A percentile compares a stretch with the other conserved stretches of the same genome.
phyloP scores from a whole-genome alignment of 2,888 invertebrate genomes.

The Choreutis nemorana region DNA sequence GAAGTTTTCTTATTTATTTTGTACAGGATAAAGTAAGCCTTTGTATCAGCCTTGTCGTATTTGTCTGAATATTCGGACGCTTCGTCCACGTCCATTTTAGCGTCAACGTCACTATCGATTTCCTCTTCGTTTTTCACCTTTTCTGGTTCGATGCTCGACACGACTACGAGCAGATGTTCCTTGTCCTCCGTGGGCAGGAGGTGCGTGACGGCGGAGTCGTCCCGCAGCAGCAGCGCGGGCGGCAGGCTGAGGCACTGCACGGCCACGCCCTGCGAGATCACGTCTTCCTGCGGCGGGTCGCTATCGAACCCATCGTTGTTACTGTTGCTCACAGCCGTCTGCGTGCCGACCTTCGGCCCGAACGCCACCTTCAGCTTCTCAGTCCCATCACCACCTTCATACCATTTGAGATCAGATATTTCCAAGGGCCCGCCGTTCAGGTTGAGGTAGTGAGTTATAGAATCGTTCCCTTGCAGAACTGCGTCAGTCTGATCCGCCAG shows the following conservation, averaged over 20 bases:
- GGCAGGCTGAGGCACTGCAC: conserved; percentile 69
- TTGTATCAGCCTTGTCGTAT: conserved; percentile 28
- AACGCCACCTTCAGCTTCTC: conserved; percentile 45
- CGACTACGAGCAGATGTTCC: conserved; percentile 70
- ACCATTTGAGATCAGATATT: conserved; percentile 54
- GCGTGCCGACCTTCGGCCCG: conserved; percentile 40
- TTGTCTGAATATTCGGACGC: conserved; percentile 27
- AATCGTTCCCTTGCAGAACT: conserved; percentile 34
- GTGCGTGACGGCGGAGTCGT: conserved; percentile 66
- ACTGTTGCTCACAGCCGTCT: conserved; percentile 38
- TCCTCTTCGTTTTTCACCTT: conserved; percentile 33
- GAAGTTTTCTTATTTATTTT: conserved; percentile 45
- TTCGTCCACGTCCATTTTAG: conserved; percentile 55
- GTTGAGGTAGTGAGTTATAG: conserved; percentile 46
- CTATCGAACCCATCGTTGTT: conserved; percentile 61
- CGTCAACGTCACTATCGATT: conserved; percentile 39
- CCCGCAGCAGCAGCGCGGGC: conserved; percentile 44
- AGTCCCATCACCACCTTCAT: conserved; percentile 43
- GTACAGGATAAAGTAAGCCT: conserved; percentile 45
- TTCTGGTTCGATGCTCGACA: conserved; percentile 45
- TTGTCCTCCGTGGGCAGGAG: conserved; percentile 75
- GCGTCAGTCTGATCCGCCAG: conserved; percentile 51
- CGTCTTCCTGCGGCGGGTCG: conserved; percentile 48
- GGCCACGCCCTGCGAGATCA: conserved; percentile 50
- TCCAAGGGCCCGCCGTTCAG: conserved; percentile 58